Evolutionary conservation across 2,113 vertebrate species (phyloP).

Genomic region (Elanus axillaris): DNA sequence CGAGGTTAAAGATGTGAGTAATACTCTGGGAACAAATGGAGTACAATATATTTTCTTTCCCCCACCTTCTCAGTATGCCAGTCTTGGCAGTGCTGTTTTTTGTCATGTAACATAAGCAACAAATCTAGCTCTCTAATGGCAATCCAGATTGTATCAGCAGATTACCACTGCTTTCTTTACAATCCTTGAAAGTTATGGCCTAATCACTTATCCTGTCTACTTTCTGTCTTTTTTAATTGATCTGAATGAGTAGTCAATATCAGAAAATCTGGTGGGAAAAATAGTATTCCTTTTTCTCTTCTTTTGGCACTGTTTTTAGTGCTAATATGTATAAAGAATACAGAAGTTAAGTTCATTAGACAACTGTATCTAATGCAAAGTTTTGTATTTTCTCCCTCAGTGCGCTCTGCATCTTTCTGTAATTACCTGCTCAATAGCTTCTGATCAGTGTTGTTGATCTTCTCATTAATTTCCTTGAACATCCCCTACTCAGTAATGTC

Average conservation of each 20-base stretch:
- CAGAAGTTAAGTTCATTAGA: not conserved
- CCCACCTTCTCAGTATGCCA: not conserved
- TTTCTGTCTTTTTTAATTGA: not conserved
- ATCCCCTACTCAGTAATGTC: not conserved
- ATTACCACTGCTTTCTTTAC: not conserved
- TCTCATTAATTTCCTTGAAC: not conserved
- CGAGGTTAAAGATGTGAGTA: not conserved
- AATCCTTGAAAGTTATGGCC: not conserved
- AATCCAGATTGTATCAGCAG: constrained; percentile 6
- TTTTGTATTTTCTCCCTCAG: not conserved
- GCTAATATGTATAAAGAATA: not conserved
- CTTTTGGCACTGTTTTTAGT: not conserved
- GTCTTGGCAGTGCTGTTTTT: not conserved
- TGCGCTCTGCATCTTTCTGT: rapidly evolving
- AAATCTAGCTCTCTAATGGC: not conserved
- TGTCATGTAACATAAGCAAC: not conserved
- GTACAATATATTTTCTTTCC: not conserved
- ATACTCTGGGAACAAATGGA: not conserved
- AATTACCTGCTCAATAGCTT: not conserved
- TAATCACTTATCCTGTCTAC: not conserved
- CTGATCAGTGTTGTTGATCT: not conserved
- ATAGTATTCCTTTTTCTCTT: not conserved
- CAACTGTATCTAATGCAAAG: not conserved
- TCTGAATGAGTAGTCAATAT: not conserved
- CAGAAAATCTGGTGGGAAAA: not conserved